A percentile compares a stretch with the other conserved stretches of the same genome.
phyloP scores from a whole-genome alignment of 2,113 vertebrate species.

The Heloderma charlesbogerti region DNA sequence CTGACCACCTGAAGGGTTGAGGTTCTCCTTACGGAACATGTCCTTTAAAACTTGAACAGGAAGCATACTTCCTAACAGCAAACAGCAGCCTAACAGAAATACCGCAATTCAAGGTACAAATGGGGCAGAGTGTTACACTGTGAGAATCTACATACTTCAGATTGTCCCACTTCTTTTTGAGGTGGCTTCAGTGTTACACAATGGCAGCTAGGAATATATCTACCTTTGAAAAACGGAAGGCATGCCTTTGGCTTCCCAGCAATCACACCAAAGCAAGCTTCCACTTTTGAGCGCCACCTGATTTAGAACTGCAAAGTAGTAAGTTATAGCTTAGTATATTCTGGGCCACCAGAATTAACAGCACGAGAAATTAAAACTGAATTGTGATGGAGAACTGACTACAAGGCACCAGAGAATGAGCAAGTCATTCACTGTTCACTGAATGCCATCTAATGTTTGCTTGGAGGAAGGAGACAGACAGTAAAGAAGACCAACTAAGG shows the following conservation, averaged over 20 bases:
- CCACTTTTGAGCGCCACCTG: not conserved
- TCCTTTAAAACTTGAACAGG: not conserved
- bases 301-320: not conserved
- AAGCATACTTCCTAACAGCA: not conserved
- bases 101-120: too few species aligned
- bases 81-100: too few species aligned
- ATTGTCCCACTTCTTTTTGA: not conserved
- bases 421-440: not conserved
- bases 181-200: not conserved
- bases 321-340: not conserved
- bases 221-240: not conserved
- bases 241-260: not conserved
- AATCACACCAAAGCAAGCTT: not conserved
- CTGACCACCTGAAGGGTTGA: not conserved
- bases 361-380: not conserved
- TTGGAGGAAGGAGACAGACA: not conserved
- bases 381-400: not conserved
- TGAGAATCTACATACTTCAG: not conserved
- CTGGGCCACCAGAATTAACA: not conserved
- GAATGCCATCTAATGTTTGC: not conserved
- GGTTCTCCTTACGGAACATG: not conserved
- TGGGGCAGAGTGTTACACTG: too few species aligned
- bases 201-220: not conserved
- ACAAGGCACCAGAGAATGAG: not conserved
- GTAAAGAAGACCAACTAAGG: not conserved